Evolutionary conservation across 2,797 vertebrate species (phyloP).

Genomic region (Bradypus variegatus): DNA sequence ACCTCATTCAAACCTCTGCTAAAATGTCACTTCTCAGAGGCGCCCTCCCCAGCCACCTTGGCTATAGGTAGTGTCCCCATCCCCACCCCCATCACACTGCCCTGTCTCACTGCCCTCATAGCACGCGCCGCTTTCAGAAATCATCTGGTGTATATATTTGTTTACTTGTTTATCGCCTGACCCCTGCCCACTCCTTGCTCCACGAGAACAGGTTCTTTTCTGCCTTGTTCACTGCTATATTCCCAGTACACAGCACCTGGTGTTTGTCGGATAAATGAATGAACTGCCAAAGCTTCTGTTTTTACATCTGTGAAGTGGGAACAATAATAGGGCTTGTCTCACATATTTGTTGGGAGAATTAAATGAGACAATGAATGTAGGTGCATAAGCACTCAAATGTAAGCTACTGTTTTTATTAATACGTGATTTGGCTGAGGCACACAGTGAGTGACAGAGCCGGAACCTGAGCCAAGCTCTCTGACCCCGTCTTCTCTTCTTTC

Average conservation of each 20-base stretch:
- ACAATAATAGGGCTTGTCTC: not conserved
- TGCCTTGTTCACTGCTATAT: not conserved
- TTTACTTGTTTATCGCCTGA: not conserved
- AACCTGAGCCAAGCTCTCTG: not conserved
- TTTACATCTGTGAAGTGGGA: not conserved
- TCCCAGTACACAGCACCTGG: not conserved
- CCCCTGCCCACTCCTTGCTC: not conserved
- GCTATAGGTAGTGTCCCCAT: not conserved
- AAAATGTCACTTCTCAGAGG: not conserved
- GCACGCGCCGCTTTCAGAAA: not conserved
- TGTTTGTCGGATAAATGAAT: not conserved
- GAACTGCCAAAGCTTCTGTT: slow-evolving; percentile 1
- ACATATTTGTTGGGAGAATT: not conserved
- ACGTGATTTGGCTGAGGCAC: not conserved
- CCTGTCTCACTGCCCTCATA: not conserved
- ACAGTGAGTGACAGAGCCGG: not conserved
- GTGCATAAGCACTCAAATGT: not conserved
- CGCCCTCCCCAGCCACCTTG: not conserved
- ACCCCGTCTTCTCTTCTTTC: not conserved
- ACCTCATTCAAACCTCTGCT: not conserved
- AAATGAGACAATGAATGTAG: not conserved
- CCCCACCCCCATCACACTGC: not conserved
- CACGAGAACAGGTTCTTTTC: not conserved
- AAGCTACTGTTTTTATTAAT: not conserved
- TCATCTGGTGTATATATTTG: not conserved